Evolutionary conservation across 2,797 vertebrate genomes (phyloP).

Genomic region (Micromesistius poutassou): DNA sequence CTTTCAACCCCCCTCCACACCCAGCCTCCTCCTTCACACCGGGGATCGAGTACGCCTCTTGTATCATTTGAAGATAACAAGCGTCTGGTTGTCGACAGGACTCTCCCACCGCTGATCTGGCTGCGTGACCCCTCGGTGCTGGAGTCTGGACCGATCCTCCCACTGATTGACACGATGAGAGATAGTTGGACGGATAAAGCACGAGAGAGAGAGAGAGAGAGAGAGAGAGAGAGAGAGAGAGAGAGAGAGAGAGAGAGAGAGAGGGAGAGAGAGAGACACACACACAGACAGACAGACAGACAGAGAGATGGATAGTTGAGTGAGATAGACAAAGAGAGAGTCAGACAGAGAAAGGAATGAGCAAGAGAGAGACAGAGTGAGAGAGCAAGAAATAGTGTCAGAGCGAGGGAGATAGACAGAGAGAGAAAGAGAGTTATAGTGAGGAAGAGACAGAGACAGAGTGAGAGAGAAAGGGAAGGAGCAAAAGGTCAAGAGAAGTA

Average conservation of each 20-base stretch:
- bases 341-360: no score
- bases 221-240: not conserved
- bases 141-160: slow-evolving; percentile 39
- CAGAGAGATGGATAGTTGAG: no score
- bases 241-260: not conserved
- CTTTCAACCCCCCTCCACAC: slow-evolving; percentile 28
- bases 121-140: slow-evolving; percentile 51
- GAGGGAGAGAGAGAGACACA: no score
- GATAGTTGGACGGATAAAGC: not conserved
- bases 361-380: no score
- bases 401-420: no score
- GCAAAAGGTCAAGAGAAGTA: no score
- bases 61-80: slow-evolving; percentile 61
- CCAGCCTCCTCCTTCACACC: slow-evolving; percentile 25
- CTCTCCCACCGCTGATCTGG: slow-evolving; percentile 49
- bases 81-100: slow-evolving; percentile 57
- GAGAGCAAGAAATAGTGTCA: no score
- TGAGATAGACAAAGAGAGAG: not conserved
- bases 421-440: not conserved
- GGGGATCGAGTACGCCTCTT: slow-evolving; percentile 62
- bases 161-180: slow-evolving; percentile 51
- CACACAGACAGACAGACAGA: no score
- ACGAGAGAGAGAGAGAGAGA: not conserved
- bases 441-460: not conserved
- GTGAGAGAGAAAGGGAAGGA: not conserved